Percentiles rank a stretch among this genome's conserved stretches.
Conservation (phyloP, 2,797 vertebrate genomes). For the Pseudochirops cupreus region DNA sequence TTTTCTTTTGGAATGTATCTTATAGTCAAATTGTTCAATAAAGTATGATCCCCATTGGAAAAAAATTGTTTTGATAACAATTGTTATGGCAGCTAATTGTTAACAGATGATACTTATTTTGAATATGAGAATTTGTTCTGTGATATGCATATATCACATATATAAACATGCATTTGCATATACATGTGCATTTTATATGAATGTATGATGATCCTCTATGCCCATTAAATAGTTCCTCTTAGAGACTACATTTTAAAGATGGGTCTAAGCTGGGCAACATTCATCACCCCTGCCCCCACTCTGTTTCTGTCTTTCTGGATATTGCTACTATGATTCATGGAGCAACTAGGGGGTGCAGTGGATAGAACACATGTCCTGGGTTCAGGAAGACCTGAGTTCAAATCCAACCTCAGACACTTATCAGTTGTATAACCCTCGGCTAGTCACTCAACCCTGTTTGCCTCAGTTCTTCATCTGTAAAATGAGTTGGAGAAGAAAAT, state of each 20-base stretch:
- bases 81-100: background rate
- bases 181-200: background rate
- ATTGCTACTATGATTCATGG: background rate
- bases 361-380: background rate
- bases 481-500: too few relatives aligned
- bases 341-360: background rate
- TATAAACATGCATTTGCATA: background rate
- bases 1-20: background rate
- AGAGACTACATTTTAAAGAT: background rate
- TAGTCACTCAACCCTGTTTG: background rate
- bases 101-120: background rate
- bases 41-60: background rate
- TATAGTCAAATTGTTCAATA: background rate
- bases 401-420: background rate
- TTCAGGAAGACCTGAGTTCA: background rate
- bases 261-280: background rate
- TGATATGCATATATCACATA: background rate
- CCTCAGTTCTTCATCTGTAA: too few relatives aligned
- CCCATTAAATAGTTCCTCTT: background rate
- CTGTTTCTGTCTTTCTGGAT: background rate
- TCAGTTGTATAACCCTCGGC: background rate
- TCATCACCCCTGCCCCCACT: background rate
- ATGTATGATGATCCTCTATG: background rate
- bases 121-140: background rate
- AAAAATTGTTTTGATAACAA: background rate